Evolutionary conservation across 2,888 invertebrate genomes (phyloP).

Genomic region (Nesidiocoris tenuis): DNA sequence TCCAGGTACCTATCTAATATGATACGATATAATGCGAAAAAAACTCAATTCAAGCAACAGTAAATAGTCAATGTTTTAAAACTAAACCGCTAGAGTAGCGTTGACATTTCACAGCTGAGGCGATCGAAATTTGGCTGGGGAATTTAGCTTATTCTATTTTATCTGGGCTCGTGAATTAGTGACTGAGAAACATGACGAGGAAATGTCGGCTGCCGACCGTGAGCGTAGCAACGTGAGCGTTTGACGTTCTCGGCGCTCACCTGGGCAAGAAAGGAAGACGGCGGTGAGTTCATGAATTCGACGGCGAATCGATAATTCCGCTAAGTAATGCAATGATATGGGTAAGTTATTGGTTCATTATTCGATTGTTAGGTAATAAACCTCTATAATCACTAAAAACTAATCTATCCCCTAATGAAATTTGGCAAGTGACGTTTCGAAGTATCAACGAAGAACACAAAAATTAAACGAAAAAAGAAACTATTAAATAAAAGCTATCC

Average conservation of each 20-base stretch:
- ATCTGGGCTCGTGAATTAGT: background rate
- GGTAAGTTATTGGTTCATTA: no score
- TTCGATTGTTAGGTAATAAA: no score
- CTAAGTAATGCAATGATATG: no score
- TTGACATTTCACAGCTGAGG: background rate
- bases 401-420: no score
- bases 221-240: background rate
- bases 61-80: background rate
- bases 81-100: background rate
- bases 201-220: background rate
- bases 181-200: background rate
- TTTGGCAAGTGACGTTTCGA: no score
- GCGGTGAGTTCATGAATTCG: no score
- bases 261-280: background rate
- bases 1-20: no score
- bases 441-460: no score
- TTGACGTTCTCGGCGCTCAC: background rate
- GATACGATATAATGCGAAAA: background rate
- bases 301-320: no score
- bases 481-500: no score
- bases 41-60: background rate
- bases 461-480: no score
- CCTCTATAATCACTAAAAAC: no score
- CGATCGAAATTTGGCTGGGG: background rate
- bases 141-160: background rate